Base-by-base conservation (phyloP, 2,113 vertebrate species). In the Hippocampus zosterae region DNA sequence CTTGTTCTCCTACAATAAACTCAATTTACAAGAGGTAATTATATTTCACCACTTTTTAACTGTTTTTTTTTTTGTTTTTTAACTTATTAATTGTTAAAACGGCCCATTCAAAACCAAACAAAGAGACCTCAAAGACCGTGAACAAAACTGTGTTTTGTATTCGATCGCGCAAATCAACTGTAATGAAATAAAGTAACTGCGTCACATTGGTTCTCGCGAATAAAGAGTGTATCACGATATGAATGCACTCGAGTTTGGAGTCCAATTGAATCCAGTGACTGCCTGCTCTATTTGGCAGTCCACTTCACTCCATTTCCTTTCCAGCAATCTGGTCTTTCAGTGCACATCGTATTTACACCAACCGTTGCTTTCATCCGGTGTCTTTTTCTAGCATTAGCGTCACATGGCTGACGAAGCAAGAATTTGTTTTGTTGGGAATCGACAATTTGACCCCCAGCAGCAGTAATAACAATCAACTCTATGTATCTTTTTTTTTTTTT, bases 21-120 rank as follows among this genome's bases (percentile, higher is more conserved):
- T 8, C 57, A 15, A 33, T 60, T 60, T 60, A 27, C 57, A 33
- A 33, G 15, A 29, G 33, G 27, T 29, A 60, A 33, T 60, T 60
- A 60, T 60, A 33, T 29, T 60, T 60, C 27, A 60, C 27, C 57
- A 60, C n/a, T n/a, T n/a, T n/a, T n/a, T n/a, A n/a, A n/a, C n/a
- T n/a, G n/a, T n/a, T n/a, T n/a, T n/a, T n/a, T n/a, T n/a, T n/a
- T n/a, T n/a, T n/a, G n/a, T n/a, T n/a, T n/a, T n/a, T n/a, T n/a
- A n/a, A n/a, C n/a, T n/a, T n/a, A n/a, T n/a, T 4, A 25, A 57
- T 27, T 60, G 16, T 60, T 60, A 16, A 60, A 59, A 59, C 19
- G 15, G 2, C 12, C 5, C 18, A 27, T 33, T 60, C 57, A 29
- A 60, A 59, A 15, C 25, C 27, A 60, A 60, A 53, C 21, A 53